A percentile compares a stretch with the other conserved stretches of the same genome.
phyloP scores from a whole-genome alignment of 1,140 invertebrate genomes.

The Nephila pilipes region DNA sequence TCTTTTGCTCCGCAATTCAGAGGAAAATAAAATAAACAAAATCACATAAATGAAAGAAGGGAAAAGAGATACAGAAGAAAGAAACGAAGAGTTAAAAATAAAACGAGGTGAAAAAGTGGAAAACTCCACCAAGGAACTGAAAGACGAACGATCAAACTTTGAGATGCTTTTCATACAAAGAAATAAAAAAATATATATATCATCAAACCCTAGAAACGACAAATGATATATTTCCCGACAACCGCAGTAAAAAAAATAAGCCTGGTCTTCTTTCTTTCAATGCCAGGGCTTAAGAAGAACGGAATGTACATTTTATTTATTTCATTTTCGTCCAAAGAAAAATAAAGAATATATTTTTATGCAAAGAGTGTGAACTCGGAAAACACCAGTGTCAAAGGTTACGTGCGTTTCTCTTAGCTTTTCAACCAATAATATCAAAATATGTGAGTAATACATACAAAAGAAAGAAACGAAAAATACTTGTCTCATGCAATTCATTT shows the following conservation, averaged over 20 bases:
- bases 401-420: background rate
- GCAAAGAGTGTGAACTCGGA: constrained; percentile 30
- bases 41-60: too few relatives aligned
- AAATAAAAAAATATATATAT: constrained; percentile 6
- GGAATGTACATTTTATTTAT: constrained; percentile 16
- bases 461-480: too few relatives aligned
- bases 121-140: background rate
- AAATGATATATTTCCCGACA: constrained; percentile 34
- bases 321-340: background rate
- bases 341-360: constrained; percentile 44
- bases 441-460: background rate
- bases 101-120: background rate
- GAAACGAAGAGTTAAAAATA: background rate
- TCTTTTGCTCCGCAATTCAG: background rate
- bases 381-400: constrained; percentile 1
- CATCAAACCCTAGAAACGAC: constrained; percentile 27
- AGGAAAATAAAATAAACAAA: background rate
- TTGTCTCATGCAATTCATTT: too few relatives aligned
- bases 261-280: background rate
- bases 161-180: background rate
- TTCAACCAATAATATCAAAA: background rate
- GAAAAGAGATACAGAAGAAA: background rate
- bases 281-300: background rate
- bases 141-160: background rate
- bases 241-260: constrained; percentile 44